phyloP scores from a whole-genome alignment of 2,888 invertebrate genomes.

The Cantharis lateralis region DNA sequence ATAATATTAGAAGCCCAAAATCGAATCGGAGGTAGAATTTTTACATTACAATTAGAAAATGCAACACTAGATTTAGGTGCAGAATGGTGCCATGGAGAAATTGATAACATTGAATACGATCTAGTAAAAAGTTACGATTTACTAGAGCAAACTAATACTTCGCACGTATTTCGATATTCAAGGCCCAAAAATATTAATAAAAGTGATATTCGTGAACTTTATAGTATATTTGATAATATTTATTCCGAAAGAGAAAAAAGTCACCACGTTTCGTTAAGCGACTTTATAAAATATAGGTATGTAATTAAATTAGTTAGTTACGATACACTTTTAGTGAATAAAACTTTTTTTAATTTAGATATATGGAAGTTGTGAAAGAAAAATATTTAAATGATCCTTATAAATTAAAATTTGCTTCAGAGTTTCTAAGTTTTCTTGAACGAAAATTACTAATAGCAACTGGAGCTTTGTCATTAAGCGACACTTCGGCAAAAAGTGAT shows the following conservation, averaged over 20 bases:
- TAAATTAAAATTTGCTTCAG: not conserved
- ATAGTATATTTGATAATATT: conserved; percentile 38
- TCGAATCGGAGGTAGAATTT: conserved; percentile 50
- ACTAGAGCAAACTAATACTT: not conserved
- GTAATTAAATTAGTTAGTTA: conserved; percentile 22
- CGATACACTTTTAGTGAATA: conserved; percentile 32
- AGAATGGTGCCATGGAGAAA: conserved; percentile 54
- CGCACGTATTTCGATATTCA: conserved; percentile 32
- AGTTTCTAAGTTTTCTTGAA: conserved; percentile 9
- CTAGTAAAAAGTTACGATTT: conserved; percentile 43
- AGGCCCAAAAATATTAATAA: conserved; percentile 39
- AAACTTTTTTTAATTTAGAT: conserved; percentile 17
- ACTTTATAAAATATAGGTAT: conserved; percentile 43
- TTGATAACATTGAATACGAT: conserved; percentile 49
- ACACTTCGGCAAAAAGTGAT: conserved; percentile 69
- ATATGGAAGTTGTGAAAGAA: not conserved
- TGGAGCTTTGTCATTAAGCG: conserved; percentile 67
- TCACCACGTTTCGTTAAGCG: conserved; percentile 41
- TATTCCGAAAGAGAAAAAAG: conserved; percentile 39
- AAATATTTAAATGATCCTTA: not conserved
- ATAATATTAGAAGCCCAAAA: conserved; percentile 55
- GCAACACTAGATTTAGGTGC: conserved; percentile 48
- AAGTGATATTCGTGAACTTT: conserved; percentile 39
- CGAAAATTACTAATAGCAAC: conserved; percentile 46
- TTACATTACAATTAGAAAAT: conserved; percentile 34